Evolutionary conservation across 2,888 invertebrate genomes (phyloP).

Genomic region (Schizotus pectinicornis): DNA sequence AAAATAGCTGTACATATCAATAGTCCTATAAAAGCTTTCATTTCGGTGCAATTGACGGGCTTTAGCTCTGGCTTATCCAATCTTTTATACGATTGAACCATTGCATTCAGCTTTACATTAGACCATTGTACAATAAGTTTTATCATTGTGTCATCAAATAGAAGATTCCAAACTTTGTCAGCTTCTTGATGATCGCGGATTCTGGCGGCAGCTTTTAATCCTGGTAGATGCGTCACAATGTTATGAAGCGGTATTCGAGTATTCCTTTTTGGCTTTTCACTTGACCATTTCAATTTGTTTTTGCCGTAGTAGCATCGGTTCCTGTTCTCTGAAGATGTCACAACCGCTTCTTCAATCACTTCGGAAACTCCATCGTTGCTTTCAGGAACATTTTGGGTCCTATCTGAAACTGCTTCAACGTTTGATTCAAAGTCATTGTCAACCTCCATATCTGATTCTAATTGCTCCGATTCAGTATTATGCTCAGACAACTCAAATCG

Average conservation of each 20-base stretch:
- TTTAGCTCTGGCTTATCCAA: constrained; percentile 10
- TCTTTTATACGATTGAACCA: too few species aligned
- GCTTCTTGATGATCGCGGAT: background rate
- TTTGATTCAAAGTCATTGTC: too few species aligned
- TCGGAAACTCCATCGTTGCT: too few species aligned
- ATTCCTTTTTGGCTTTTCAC: background rate
- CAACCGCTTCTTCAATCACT: too few species aligned
- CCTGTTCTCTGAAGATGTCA: too few species aligned
- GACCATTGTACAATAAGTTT: background rate
- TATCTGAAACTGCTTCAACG: too few species aligned
- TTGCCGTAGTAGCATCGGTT: background rate
- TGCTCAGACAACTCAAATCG: too few species aligned
- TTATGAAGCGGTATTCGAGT: constrained; percentile 5
- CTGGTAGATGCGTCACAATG: constrained; percentile 8
- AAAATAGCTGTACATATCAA: constrained; percentile 31
- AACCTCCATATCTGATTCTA: too few species aligned
- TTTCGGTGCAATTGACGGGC: constrained; percentile 29
- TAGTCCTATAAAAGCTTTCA: constrained; percentile 35
- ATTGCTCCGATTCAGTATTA: too few species aligned
- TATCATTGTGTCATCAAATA: background rate
- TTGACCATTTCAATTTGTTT: constrained; percentile 10
- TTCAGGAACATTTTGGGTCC: too few species aligned
- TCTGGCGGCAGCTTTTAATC: background rate
- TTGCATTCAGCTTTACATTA: too few species aligned
- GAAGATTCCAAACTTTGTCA: background rate